Evolutionary conservation across 2,797 vertebrate genomes (phyloP), one percentile per base, ranked within the genome.

Genomic region (Hippocampus kuda): DNA sequence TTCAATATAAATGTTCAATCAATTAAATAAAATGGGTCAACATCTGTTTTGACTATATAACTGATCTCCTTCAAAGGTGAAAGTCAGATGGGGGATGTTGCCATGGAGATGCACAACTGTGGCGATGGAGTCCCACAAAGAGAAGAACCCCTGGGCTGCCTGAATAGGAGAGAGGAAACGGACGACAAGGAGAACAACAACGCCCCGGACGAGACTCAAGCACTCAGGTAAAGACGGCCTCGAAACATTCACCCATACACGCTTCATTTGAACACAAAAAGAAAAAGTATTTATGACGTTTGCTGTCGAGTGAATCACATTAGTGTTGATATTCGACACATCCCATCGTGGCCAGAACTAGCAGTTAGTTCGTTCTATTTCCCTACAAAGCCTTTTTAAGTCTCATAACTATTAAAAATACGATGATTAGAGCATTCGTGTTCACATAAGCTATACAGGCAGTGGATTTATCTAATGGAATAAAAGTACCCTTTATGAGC

Each of bases 181-280:
- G 84, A 86, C 3, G 82, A 91, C 81, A 86, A 89, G 80, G 91
- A 91, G 76, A 88, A 86, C 22, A 86, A 85, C 5, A 89, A 89
- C 4, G 80, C 83, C 30, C 72, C 86, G 3, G 88, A 90, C 26
- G 85, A 90, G 57, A 72, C 77, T 1, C 85, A 86, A 79, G 86
- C 89, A 70, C 83, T 83, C 65, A 92, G 92, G 96, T 98, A 48
- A 85, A 70, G 88, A 30, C 30, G 5, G 2, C 49, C 13, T 5
- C 15, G 16, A 67, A 71, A 44, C 3, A 24, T 24, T 56, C 53
- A 22, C 20, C 6, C 20, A 22, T 6, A 20, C 6, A 20, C 2
- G 15, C 48, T 22, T 20, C 20, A 51, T 20, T 51, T 51, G 2
- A 51, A 20, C 20, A 22, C 8, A 24, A 54, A n/a, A 24, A n/a